phyloP scores from a whole-genome alignment of 2,888 invertebrate genomes.

The Eupeodes luniger region DNA sequence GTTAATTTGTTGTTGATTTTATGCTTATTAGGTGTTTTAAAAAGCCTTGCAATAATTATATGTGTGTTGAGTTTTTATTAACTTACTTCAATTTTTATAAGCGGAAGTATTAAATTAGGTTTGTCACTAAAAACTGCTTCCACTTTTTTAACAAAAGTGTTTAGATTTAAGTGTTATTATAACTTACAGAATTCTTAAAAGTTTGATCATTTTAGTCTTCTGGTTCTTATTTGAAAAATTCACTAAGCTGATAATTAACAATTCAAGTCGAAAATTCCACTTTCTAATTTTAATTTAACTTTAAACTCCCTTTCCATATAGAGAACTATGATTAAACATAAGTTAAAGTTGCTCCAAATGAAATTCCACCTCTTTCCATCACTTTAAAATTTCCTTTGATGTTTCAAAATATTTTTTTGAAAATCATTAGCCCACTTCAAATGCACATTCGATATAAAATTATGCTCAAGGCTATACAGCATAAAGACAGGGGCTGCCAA shows the following conservation, averaged over 20 bases:
- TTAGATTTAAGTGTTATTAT: too few species aligned
- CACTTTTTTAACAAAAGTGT: too few species aligned
- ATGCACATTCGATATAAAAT: conserved; percentile 50
- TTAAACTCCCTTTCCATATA: not conserved
- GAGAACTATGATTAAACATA: too few species aligned
- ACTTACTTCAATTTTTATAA: too few species aligned
- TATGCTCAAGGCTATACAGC: conserved; percentile 12
- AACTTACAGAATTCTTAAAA: too few species aligned
- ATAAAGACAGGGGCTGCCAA: conserved; percentile 35
- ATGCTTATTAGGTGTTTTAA: conserved; percentile 68
- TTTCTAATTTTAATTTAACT: not conserved
- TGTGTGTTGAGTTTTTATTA: conserved; percentile 1
- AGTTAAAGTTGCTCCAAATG: not conserved
- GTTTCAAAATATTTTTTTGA: conserved; percentile 26
- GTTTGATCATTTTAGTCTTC: too few species aligned
- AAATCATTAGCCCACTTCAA: conserved; percentile 54
- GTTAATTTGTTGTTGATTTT: conserved; percentile 59
- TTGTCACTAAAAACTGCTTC: too few species aligned
- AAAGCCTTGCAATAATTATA: conserved; percentile 49
- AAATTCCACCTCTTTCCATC: conserved; percentile 2
- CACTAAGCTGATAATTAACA: too few species aligned
- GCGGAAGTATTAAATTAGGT: too few species aligned
- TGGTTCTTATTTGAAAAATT: too few species aligned
- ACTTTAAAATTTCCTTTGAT: conserved; percentile 48
- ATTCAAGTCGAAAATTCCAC: not conserved